Percentiles rank a stretch among this genome's conserved stretches.
These are phyloP conservation scores for Macrobrachium rosenbergii DNA, from an alignment of 1,140 invertebrate genomes.

Conservation along the genomic window DNA sequence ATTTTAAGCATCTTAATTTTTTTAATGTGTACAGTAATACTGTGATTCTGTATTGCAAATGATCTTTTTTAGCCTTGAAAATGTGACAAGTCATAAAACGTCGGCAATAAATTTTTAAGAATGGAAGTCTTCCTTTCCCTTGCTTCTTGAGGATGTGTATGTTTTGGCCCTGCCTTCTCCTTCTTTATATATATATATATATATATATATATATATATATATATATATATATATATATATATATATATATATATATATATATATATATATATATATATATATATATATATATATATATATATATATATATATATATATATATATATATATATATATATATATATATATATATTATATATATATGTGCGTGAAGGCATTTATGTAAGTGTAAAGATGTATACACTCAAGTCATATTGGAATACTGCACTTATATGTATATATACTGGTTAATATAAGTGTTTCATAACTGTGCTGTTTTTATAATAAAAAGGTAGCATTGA, in stretches of 20 bases:
- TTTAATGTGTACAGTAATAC: no score
- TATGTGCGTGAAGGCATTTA: neutral
- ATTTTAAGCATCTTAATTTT: no score
- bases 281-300: neutral
- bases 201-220: neutral
- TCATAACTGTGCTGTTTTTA: neutral
- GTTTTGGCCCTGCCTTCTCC: no score
- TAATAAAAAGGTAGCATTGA: slow-evolving; percentile 17
- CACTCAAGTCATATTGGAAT: neutral
- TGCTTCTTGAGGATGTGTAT: no score
- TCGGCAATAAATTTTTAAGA: no score
- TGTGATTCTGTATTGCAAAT: no score
- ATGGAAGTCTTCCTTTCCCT: no score
- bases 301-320: neutral
- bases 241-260: no score
- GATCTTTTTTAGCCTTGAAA: no score
- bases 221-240: neutral
- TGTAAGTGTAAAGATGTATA: neutral
- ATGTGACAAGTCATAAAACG: no score
- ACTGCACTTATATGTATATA: neutral
- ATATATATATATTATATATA: slow-evolving; percentile 4
- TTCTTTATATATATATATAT: neutral
- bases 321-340: neutral
- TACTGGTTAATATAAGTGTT: neutral
- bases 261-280: neutral